A percentile compares a stretch with the other conserved stretches of the same genome.
Evolutionary conservation across 2,888 invertebrate genomes (phyloP).

Genomic region (Orchestes rusci): DNA sequence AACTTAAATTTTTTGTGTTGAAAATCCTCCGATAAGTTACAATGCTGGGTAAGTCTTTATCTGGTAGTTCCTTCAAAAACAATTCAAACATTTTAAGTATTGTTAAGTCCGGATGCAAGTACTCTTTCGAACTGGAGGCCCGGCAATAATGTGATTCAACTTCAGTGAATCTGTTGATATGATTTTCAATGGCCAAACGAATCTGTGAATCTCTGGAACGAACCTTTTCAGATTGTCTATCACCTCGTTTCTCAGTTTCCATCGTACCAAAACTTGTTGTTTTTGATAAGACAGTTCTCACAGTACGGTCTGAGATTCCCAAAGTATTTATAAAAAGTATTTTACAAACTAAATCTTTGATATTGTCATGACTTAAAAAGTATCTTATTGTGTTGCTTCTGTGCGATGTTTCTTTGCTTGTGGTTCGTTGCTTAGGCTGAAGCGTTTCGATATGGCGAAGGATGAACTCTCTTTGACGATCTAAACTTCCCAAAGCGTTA

Average conservation of each 20-base stretch:
- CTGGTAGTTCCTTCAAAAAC: slow-evolving; percentile 11
- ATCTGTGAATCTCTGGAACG: slow-evolving; percentile 6
- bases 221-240: slow-evolving; percentile 12
- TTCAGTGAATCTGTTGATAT: slow-evolving; percentile 18
- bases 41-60: slow-evolving; percentile 14
- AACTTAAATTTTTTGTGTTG: slow-evolving; percentile 23
- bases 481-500: slow-evolving; percentile 10
- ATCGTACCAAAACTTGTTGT: slow-evolving; percentile 10
- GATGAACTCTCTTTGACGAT: slow-evolving; percentile 19
- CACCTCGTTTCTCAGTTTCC: slow-evolving; percentile 8
- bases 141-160: slow-evolving; percentile 22
- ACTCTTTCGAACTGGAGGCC: slow-evolving; percentile 9
- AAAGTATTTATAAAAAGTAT: slow-evolving; percentile 17
- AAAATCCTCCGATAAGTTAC: slow-evolving; percentile 24
- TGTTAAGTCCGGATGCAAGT: slow-evolving; percentile 16
- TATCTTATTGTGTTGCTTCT: slow-evolving; percentile 12
- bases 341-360: slow-evolving; percentile 8
- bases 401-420: background rate
- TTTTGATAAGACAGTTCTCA: slow-evolving; percentile 14
- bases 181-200: slow-evolving; percentile 6
- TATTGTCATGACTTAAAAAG: slow-evolving; percentile 2
- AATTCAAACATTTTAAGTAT: slow-evolving; percentile 24
- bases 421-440: slow-evolving; percentile 12
- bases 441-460: slow-evolving; percentile 9
- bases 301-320: slow-evolving; percentile 10